Conservation (phyloP, 2,888 invertebrate species). For the Craniophora ligustri region DNA sequence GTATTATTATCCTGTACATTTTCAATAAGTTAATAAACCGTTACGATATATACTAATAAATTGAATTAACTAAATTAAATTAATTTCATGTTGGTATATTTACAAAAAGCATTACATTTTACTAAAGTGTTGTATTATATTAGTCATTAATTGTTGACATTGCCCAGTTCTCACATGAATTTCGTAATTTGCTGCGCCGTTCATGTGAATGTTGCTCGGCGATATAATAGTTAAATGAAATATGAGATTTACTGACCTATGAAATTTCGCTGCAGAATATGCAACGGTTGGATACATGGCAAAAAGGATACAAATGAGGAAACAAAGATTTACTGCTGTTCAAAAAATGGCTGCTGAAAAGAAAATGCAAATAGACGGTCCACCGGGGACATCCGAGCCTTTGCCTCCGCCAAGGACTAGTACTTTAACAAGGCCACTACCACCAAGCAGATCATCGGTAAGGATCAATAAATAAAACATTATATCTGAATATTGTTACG, state of each 20-base stretch:
- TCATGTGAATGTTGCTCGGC: conserved; percentile 33
- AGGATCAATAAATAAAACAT: neutral
- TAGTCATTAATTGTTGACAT: conserved; percentile 6
- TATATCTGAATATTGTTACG: neutral
- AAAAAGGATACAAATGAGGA: conserved; percentile 98
- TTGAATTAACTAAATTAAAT: too few relatives aligned
- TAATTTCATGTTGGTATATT: too few relatives aligned
- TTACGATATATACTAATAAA: too few relatives aligned
- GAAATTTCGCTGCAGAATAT: conserved; percentile 92
- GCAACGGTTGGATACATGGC: conserved; percentile 99
- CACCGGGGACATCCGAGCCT: conserved; percentile 90
- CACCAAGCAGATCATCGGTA: conserved; percentile 83
- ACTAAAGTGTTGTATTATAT: neutral
- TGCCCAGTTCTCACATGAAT: neutral
- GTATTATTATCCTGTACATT: neutral
- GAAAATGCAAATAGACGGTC: conserved; percentile 94
- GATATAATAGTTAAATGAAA: conserved; percentile 10
- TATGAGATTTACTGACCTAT: conserved; percentile 10
- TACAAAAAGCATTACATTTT: too few relatives aligned
- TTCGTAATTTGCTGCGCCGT: conserved; percentile 16
- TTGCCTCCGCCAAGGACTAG: conserved; percentile 89
- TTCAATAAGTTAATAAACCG: neutral
- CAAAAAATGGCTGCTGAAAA: conserved; percentile 97
- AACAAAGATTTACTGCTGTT: conserved; percentile 95
- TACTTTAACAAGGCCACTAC: conserved; percentile 89